A percentile compares a stretch with the other conserved stretches of the same genome.
Conservation (phyloP, 1,140 invertebrate species). For the Camponotus pennsylvanicus region DNA sequence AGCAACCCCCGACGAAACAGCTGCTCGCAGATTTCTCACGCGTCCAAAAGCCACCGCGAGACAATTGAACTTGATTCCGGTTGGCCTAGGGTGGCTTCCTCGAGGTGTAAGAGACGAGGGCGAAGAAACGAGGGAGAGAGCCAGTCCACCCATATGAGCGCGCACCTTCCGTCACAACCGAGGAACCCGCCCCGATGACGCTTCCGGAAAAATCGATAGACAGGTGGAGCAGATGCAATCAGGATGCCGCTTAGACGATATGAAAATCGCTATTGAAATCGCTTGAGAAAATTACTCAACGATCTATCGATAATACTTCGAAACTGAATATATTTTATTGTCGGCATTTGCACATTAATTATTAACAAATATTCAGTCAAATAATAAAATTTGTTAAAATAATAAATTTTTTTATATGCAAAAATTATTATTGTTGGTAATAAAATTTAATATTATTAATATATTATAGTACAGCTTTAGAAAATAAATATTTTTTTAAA, state of each 20-base stretch:
- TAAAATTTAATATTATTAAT: too few relatives aligned
- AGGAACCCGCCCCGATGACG: conserved; percentile 37
- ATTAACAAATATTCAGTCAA: background rate
- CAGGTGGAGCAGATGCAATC: conserved; percentile 74
- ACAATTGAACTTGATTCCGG: conserved; percentile 83
- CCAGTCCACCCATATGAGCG: conserved; percentile 68
- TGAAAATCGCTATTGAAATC: conserved; percentile 1
- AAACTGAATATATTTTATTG: background rate
- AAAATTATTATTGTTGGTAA: too few relatives aligned
- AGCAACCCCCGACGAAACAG: conserved; percentile 72
- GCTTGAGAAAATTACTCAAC: background rate
- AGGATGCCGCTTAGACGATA: conserved; percentile 33
- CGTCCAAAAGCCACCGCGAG: conserved; percentile 82
- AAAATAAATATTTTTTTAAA: too few relatives aligned
- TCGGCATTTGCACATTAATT: background rate
- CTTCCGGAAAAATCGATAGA: conserved; percentile 78
- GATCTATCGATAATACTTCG: background rate
- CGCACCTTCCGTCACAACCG: conserved; percentile 64
- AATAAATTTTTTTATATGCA: too few relatives aligned
- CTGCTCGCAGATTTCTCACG: conserved; percentile 83
- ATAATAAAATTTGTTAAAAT: too few relatives aligned
- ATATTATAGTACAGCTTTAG: too few relatives aligned
- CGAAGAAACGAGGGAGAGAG: conserved; percentile 63
- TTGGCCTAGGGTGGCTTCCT: conserved; percentile 68
- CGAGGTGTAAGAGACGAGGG: conserved; percentile 64